Evolutionary conservation across 2,113 vertebrate genomes (phyloP), one percentile per base, ranked within the genome.

Genomic region (Cyphomyrus plagiostoma): DNA sequence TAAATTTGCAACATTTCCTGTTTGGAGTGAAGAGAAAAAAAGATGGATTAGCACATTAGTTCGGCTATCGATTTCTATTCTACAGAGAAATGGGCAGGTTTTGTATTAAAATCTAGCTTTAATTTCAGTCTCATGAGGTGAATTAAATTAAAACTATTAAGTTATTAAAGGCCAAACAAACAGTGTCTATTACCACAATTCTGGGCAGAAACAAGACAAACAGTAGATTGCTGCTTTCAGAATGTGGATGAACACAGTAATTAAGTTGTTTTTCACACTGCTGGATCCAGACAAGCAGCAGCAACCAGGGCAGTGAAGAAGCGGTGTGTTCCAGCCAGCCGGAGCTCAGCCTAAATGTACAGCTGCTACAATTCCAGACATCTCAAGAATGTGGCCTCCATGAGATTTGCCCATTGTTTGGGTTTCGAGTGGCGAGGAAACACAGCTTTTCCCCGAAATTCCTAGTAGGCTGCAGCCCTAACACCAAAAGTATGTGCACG

Each of bases 1-100:
- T 88, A 97, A 95, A 95, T 99, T 98, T 91, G 97, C 98, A 94
- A 97, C 94, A 92, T 99, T 99, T 92, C 98, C 98, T 99, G 93
- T 46, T 87, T 26, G 50, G 30, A 35, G 26, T 19, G 46, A 91
- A 86, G 90, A 88, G 92, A 91, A 90, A 86, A 87, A 39, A 53
- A 87, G 85, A 87, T 39, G 85, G 85, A 56, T 17, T 17, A 85
- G 49, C 26, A 87, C 88, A 56, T 89, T 86, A 46, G 35, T 84
- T 23, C 6, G 62, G 23, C 1, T 45, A 85, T 70, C 26, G n/a
- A 58, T 90, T 89, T 87, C 66, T n/a, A 62, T 23, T 83, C 30
- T 26, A 19, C 50, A 49, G 11, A 86, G 35, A 84, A 56, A 62
- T 35, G 58, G 42, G 48, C 74, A 70, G 89, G 9, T 88, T 88